phyloP scores from a whole-genome alignment of 2,888 invertebrate genomes.

The Dolichomitus sp. region DNA sequence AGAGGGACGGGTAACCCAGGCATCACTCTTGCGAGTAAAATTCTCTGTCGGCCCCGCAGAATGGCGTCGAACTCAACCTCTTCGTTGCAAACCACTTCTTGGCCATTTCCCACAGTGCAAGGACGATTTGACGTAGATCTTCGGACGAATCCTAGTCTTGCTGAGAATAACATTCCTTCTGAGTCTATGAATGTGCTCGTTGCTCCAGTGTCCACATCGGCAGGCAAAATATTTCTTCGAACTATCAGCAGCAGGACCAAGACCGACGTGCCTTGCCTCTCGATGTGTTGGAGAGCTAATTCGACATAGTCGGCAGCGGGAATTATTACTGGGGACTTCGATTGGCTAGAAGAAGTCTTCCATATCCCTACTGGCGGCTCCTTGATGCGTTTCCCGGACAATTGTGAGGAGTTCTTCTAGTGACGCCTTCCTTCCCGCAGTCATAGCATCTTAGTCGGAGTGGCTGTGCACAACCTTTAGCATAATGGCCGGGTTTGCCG shows the following conservation, averaged over 20 bases:
- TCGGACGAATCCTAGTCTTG: not conserved
- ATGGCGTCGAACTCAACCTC: slow-evolving; percentile 16
- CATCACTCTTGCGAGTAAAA: no score
- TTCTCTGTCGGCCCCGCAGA: slow-evolving; percentile 4
- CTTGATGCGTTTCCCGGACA: slow-evolving; percentile 24
- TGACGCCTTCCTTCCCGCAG: slow-evolving; percentile 38
- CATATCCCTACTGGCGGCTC: not conserved
- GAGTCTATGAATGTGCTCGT: not conserved
- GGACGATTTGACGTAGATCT: not conserved
- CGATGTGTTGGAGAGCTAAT: not conserved
- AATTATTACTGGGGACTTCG: not conserved
- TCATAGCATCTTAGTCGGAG: not conserved
- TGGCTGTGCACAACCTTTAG: not conserved
- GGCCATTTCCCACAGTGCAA: slow-evolving; percentile 10
- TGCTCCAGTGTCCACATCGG: slow-evolving; percentile 8
- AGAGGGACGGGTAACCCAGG: not conserved
- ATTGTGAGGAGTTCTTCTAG: not conserved
- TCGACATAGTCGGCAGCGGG: not conserved
- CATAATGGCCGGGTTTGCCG: not conserved
- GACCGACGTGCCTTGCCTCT: not conserved
- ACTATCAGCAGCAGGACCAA: not conserved
- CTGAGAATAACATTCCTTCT: not conserved
- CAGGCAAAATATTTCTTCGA: not conserved
- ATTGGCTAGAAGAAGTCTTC: not conserved
- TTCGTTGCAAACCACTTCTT: not conserved